Conservation (phyloP, 2,888 invertebrate species). For the Synanthedon formicaeformis region DNA sequence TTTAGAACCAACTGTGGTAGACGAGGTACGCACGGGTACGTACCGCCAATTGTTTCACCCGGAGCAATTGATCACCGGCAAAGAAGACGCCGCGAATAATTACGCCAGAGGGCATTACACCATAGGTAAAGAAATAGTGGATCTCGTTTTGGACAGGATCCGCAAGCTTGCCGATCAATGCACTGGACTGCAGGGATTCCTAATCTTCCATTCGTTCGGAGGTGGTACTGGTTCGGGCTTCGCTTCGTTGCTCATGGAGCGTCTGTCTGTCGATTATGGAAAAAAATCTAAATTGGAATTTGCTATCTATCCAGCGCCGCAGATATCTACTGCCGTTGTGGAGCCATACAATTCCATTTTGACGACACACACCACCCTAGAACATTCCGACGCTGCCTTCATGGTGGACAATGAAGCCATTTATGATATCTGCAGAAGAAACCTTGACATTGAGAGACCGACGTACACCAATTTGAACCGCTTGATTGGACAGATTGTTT, state of each 20-base stretch:
- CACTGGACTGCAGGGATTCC: slow-evolving; percentile 90
- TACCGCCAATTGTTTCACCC: slow-evolving; percentile 96
- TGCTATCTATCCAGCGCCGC: slow-evolving; percentile 95
- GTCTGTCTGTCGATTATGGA: slow-evolving; percentile 93
- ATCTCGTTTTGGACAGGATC: slow-evolving; percentile 86
- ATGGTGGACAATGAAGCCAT: slow-evolving; percentile 94
- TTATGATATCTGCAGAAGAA: slow-evolving; percentile 91
- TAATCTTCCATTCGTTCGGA: slow-evolving; percentile 95
- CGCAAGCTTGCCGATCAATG: slow-evolving; percentile 90
- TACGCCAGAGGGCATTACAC: slow-evolving; percentile 98
- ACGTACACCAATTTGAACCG: slow-evolving; percentile 97
- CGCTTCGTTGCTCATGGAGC: slow-evolving; percentile 94
- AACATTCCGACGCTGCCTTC: slow-evolving; percentile 95
- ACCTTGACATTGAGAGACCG: slow-evolving; percentile 93
- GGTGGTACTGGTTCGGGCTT: slow-evolving; percentile 95
- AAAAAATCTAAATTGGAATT: slow-evolving; percentile 95
- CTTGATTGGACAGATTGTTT: slow-evolving; percentile 94
- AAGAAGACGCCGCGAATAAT: slow-evolving; percentile 97
- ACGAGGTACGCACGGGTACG: slow-evolving; percentile 93
- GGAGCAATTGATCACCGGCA: slow-evolving; percentile 94
- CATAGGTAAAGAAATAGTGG: slow-evolving; percentile 94
- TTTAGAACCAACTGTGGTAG: slow-evolving; percentile 95
- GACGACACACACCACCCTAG: slow-evolving; percentile 93
- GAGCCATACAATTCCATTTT: slow-evolving; percentile 97
- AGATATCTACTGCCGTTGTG: slow-evolving; percentile 88